A percentile compares a stretch with the other conserved stretches of the same genome.
These are phyloP conservation scores for Agrotis exclamationis DNA, from an alignment of 2,888 invertebrate species.

Conservation along the genomic window DNA sequence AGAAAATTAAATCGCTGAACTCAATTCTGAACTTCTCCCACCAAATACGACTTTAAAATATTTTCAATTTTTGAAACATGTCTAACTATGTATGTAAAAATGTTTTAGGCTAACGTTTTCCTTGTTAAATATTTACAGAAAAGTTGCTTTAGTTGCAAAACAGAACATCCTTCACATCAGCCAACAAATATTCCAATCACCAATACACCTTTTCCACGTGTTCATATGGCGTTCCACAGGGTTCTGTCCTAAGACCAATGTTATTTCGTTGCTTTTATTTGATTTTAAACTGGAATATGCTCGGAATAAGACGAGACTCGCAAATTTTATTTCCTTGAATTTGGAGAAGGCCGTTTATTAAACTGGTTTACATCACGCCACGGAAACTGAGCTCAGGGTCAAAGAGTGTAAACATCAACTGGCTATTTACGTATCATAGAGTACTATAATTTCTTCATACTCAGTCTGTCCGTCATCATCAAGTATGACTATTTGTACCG, in stretches of 20 bases:
- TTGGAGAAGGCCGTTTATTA: background rate
- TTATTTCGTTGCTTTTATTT: background rate
- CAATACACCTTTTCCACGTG: background rate
- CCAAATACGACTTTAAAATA: background rate
- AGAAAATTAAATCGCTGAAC: conserved; percentile 24
- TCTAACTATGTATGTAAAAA: background rate
- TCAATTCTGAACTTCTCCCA: background rate
- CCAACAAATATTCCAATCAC: background rate
- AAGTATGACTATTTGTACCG: background rate
- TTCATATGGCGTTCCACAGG: background rate
- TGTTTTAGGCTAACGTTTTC: background rate
- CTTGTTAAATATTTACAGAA: background rate
- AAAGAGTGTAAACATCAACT: background rate
- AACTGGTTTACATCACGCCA: background rate
- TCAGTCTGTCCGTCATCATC: background rate
- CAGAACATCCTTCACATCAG: background rate
- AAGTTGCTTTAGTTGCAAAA: background rate
- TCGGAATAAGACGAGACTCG: background rate
- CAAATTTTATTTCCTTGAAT: background rate
- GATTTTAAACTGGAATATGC: no score
- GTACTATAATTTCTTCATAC: no score
- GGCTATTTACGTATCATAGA: background rate
- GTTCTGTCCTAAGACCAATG: conserved; percentile 4
- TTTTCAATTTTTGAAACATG: background rate
- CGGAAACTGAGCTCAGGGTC: background rate